Conservation (phyloP, 2,888 invertebrate species). For the Cephus sareptanus region DNA sequence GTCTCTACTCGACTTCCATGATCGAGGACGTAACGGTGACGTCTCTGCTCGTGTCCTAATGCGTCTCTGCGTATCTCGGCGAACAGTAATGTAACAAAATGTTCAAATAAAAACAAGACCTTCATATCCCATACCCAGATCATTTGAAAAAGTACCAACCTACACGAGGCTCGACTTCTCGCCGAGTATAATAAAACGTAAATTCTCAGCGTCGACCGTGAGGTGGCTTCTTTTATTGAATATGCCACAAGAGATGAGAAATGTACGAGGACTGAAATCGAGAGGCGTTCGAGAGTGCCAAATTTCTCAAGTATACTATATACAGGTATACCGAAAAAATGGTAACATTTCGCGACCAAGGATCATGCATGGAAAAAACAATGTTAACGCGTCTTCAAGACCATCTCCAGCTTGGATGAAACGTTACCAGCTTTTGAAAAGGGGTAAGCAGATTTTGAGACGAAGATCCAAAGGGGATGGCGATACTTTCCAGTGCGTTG, state of each 20-base stretch:
- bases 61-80: too few relatives aligned
- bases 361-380: slow-evolving; percentile 9
- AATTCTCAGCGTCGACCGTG: neutral
- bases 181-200: neutral
- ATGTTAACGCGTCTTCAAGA: neutral
- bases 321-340: too few relatives aligned
- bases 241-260: neutral
- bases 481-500: neutral
- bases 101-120: neutral
- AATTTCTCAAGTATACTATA: too few relatives aligned
- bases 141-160: too few relatives aligned
- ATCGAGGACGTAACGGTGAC: neutral
- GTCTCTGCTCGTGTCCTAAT: neutral
- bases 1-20: neutral
- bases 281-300: too few relatives aligned
- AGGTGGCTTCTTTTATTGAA: neutral
- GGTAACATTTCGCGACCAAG: neutral
- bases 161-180: neutral
- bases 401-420: slow-evolving; percentile 18
- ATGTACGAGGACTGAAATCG: too few relatives aligned
- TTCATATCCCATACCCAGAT: too few relatives aligned
- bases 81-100: neutral
- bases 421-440: neutral
- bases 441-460: slow-evolving; percentile 24
- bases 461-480: slow-evolving; percentile 12